phyloP scores from a whole-genome alignment of 2,797 vertebrate genomes.

The Onychomys torridus region DNA sequence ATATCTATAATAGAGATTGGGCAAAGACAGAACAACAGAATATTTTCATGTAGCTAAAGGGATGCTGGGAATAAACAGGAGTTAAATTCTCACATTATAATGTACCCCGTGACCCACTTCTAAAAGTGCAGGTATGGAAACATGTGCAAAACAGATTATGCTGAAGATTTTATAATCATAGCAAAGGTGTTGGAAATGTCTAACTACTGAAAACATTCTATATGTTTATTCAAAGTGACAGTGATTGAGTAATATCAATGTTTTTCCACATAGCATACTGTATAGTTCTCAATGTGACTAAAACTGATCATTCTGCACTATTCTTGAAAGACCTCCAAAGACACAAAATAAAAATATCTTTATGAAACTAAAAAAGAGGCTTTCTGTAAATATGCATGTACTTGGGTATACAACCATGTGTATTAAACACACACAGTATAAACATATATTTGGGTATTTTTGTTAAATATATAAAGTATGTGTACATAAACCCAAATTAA shows the following conservation, averaged over 20 bases:
- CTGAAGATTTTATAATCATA: constrained; percentile 3
- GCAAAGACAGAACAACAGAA: background rate
- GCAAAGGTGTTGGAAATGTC: background rate
- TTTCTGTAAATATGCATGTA: background rate
- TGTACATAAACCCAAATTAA: background rate
- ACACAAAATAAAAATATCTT: background rate
- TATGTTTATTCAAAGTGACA: background rate
- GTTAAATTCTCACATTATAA: background rate
- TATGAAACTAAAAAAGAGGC: background rate
- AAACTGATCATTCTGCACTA: background rate
- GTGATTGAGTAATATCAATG: background rate
- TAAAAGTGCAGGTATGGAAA: background rate
- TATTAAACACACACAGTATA: background rate
- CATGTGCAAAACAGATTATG: background rate
- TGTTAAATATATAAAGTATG: background rate
- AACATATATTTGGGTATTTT: background rate
- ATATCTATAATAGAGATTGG: background rate
- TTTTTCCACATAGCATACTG: background rate
- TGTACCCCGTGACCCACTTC: background rate
- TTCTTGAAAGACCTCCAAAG: constrained; percentile 19
- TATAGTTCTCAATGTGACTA: constrained; percentile 5
- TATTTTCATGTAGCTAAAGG: background rate
- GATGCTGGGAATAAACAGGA: background rate
- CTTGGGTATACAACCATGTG: background rate
- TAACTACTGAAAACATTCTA: constrained; percentile 1